Base-by-base conservation (phyloP, 2,113 vertebrate genomes). In the Barnardius zonarius region DNA sequence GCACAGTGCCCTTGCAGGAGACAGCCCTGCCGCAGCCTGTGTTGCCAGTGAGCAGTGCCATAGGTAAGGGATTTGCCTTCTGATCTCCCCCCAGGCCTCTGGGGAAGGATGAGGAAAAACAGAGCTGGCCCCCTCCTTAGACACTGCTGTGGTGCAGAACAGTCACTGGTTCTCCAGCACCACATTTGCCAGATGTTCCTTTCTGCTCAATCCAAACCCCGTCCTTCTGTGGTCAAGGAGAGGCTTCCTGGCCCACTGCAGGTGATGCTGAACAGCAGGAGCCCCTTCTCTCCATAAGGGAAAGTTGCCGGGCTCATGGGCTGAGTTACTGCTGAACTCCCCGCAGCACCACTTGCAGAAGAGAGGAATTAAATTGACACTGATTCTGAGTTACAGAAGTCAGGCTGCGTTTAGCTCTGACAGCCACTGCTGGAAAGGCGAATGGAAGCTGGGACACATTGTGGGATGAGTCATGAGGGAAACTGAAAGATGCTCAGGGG, bases 31-130 rank as follows among this genome's bases (percentile, higher is more conserved):
- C 83, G 1, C 97, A 77, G 92, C 90, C 97, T 0, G 5, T 31
- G 31, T 88, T 92, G 2, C 96, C 95, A 1, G 90, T 46, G 33
- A 94, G 96, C 52, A 62, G 93, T 57, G 91, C 87, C 51, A 70
- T 96, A 81, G 98, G 98, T 98, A 97, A 94, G 97, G 83, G 64
- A 17, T 51, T 44, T 5, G 25, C 75, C 49, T 63, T 70, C 83
- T 5, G 1, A 6, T 10, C 18, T 64, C 30, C 41, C 15, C 5
- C 3, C 19, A 2, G 2, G 51, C 6, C 37, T 35, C 64, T 13
- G 33, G 66, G 62, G 17, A 31, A 24, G 63, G 51, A 37, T 6
- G 10, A 13, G 31, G 59, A 59, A 31, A 49, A 11, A 13, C 31
- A 37, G 46, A 75, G 16, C 13, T 8, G 41, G 10, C 1, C 3